phyloP scores from a whole-genome alignment of 2,797 vertebrate genomes.

The Triplophysa bombifrons region DNA sequence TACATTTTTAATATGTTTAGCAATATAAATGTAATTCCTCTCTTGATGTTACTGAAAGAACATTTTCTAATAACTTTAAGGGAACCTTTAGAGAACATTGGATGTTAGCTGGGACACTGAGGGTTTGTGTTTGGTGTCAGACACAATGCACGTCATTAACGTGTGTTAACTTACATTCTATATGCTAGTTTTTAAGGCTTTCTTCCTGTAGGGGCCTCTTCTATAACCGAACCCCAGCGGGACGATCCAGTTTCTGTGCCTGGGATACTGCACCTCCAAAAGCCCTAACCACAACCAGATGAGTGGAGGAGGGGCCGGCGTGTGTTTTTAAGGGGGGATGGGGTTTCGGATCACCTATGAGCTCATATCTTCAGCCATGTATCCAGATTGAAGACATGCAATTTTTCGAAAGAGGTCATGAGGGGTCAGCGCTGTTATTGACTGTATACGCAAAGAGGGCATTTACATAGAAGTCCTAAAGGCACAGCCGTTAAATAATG shows the following conservation, averaged over 20 bases:
- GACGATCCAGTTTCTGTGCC: slow-evolving; percentile 64
- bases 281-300: slow-evolving; percentile 70
- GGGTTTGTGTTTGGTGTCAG: background rate
- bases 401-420: slow-evolving; percentile 1
- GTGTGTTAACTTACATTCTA: slow-evolving; percentile 4
- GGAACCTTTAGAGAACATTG: no score
- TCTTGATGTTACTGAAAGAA: no score
- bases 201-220: slow-evolving; percentile 48
- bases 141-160: slow-evolving; percentile 2
- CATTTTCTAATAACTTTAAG: no score
- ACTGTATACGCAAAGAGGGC: background rate
- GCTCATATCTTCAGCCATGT: slow-evolving; percentile 45
- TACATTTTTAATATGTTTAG: background rate
- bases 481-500: background rate
- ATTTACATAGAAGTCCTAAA: background rate
- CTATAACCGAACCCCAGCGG: slow-evolving; percentile 56
- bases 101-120: background rate
- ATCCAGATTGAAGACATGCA: background rate
- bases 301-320: slow-evolving; percentile 53
- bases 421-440: background rate
- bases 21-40: background rate
- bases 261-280: slow-evolving; percentile 61
- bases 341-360: slow-evolving; percentile 59
- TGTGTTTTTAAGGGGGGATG: slow-evolving; percentile 46
- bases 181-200: slow-evolving; percentile 31